Percentiles rank a stretch among this genome's conserved stretches.
These are phyloP conservation scores for Chouioia cunea DNA, from an alignment of 2,888 invertebrate genomes.

Conservation along the genomic window DNA sequence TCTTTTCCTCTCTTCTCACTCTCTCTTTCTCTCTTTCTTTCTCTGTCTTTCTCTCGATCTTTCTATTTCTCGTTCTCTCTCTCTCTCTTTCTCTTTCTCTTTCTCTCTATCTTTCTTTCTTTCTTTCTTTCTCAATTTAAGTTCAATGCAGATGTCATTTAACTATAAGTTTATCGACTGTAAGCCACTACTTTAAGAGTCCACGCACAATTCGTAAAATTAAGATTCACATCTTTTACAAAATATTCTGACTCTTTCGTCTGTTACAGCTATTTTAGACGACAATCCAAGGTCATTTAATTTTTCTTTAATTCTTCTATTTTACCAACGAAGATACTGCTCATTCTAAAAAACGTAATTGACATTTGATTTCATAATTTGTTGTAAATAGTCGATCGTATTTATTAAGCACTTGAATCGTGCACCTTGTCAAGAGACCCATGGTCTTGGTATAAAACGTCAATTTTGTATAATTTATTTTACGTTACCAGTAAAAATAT, in stretches of 20 bases:
- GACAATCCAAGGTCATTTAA: constrained; percentile 59
- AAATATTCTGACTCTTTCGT: constrained; percentile 33
- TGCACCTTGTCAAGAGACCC: neutral
- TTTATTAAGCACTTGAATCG: constrained; percentile 2
- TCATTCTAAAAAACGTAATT: constrained; percentile 39
- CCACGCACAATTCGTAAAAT: constrained; percentile 30
- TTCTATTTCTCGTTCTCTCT: too few species aligned
- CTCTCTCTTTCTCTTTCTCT: too few species aligned
- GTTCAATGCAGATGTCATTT: neutral
- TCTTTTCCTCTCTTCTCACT: too few species aligned
- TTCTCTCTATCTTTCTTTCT: too few species aligned
- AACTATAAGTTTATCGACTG: neutral
- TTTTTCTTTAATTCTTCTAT: constrained; percentile 33
- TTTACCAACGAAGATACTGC: constrained; percentile 35
- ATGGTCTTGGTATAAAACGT: constrained; percentile 8
- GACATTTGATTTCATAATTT: constrained; percentile 35
- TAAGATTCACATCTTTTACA: constrained; percentile 26
- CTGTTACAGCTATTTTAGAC: constrained; percentile 41
- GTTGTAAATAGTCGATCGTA: constrained; percentile 23
- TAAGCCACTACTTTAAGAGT: constrained; percentile 9
- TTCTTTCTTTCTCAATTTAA: too few species aligned
- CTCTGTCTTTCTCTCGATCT: too few species aligned
- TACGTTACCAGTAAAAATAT: neutral
- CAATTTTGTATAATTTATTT: constrained; percentile 1
- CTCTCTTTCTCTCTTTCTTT: too few species aligned